Evolutionary conservation across 1,140 invertebrate species (phyloP), one percentile per base, ranked within the genome.

Genomic region (Coelopa frigida): DNA sequence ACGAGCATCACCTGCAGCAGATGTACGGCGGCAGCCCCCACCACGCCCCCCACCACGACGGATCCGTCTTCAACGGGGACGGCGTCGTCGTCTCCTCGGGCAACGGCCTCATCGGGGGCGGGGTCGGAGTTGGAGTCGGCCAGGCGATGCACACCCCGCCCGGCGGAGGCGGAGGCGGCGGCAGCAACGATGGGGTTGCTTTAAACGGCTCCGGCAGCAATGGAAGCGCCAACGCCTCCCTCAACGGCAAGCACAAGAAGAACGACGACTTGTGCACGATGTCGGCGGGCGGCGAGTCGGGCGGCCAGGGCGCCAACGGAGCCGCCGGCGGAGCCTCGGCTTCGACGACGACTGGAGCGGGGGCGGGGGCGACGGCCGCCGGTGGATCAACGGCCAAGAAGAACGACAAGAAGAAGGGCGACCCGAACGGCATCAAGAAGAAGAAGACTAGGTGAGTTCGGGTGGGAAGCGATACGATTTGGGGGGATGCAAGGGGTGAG

Each of bases 371-470:
- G 29, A 5, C 24, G 22, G 50, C 37, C n/a, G 21, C 31, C 10
- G n/a, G n/a, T 23, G 44, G 29, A 4, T 41, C 53, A n/a, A 56
- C 74, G 44, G 71, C 74, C 36, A 57, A 71, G 4, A 86, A 83
- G 66, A 85, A 85, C 47, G 81, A 81, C 3, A 89, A 89, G 67
- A 92, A 91, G 69, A 91, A 91, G 66, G 79, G 76, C 51, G 86
- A 87, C 53, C 88, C 86, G 54, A 89, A 88, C 61, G 84, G 86
- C 21, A 87, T 90, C 4, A 93, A 93, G 60, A 93, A 94, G 71
- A 94, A 94, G 71, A 93, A 94, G 75, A 94, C 89, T 18, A 87
- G 89, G 89, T 92, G 70, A 67, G 66, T 52, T 15, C 22, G 22
- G n/a, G 11, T 29, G 27, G 31, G 44, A 14, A 41, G 17, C 7